Percentiles rank a stretch among this genome's conserved stretches.
phyloP scores from a whole-genome alignment of 2,797 vertebrate genomes.

The Eleutherodactylus coqui region DNA sequence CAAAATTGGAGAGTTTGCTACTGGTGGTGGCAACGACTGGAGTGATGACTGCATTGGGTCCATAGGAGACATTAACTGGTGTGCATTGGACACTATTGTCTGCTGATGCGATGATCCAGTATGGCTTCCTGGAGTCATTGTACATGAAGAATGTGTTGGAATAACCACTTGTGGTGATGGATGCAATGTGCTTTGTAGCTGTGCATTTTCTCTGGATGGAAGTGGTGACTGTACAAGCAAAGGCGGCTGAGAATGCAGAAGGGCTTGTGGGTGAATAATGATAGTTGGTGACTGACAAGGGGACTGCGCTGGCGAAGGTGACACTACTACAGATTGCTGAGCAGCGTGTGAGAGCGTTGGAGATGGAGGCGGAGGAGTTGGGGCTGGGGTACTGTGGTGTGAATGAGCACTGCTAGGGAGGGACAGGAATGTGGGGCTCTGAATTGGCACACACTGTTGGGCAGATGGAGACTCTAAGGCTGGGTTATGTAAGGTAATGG shows the following conservation, averaged over 20 bases:
- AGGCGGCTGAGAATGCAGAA: conserved; percentile 75
- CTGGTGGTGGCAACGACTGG: conserved; percentile 73
- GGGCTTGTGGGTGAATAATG: conserved; percentile 83
- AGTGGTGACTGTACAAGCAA: conserved; percentile 74
- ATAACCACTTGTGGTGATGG: conserved; percentile 76
- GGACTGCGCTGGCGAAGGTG: conserved; percentile 82
- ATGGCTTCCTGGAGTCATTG: conserved; percentile 76
- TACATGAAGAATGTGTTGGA: conserved; percentile 74
- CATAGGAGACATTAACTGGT: conserved; percentile 74
- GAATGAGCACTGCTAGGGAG: conserved; percentile 71
- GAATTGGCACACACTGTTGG: conserved; percentile 80
- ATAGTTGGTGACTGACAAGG: conserved; percentile 84
- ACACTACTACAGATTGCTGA: conserved; percentile 87
- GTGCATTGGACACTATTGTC: conserved; percentile 72
- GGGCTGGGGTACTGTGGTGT: conserved; percentile 73
- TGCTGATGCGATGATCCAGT: conserved; percentile 76
- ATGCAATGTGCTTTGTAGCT: conserved; percentile 67
- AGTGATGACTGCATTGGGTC: conserved; percentile 76
- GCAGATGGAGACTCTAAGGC: conserved; percentile 77
- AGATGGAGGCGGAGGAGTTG: conserved; percentile 75
- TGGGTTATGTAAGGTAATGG: conserved; percentile 83
- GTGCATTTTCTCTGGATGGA: conserved; percentile 71
- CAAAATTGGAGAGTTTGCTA: conserved; percentile 74
- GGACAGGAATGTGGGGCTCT: conserved; percentile 76
- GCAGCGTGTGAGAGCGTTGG: conserved; percentile 79